A percentile compares a stretch with the other conserved stretches of the same genome.
Conservation (phyloP, 1,140 invertebrate genomes). For the Dendroctonus ponderosae region DNA sequence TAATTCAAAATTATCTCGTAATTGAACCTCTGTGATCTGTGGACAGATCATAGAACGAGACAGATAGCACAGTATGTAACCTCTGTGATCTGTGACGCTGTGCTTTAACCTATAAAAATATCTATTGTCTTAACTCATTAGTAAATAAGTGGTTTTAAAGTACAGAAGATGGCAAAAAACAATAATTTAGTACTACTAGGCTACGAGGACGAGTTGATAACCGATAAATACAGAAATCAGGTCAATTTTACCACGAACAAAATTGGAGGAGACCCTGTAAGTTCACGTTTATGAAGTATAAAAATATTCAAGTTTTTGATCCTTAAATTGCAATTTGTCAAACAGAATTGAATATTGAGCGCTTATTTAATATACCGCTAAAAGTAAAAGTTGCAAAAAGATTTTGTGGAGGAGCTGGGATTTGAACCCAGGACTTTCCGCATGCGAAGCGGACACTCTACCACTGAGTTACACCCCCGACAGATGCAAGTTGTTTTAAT, state of each 20-base stretch:
- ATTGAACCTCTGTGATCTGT: too few species aligned
- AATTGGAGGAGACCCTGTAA: constrained; percentile 69
- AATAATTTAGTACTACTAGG: constrained; percentile 61
- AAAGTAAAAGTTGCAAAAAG: constrained; percentile 44
- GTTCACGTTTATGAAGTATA: constrained; percentile 38
- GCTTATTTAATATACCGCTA: constrained; percentile 11
- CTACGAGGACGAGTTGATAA: constrained; percentile 67
- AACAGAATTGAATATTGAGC: constrained; percentile 6
- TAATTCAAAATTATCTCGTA: constrained; percentile 94
- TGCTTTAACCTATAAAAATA: too few species aligned
- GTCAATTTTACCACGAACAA: constrained; percentile 69
- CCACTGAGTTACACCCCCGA: constrained; percentile 73
- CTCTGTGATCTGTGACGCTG: too few species aligned
- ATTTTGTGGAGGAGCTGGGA: constrained; percentile 63
- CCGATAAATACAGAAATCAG: constrained; percentile 60
- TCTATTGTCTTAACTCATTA: too few species aligned
- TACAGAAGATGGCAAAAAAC: constrained; percentile 52
- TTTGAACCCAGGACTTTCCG: constrained; percentile 76
- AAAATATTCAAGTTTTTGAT: constrained; percentile 8
- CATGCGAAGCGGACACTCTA: constrained; percentile 77
- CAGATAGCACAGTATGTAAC: too few species aligned
- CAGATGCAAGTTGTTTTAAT: neutral
- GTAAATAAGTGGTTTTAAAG: neutral
- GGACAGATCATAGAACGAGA: too few species aligned
- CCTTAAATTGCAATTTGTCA: neutral